These are phyloP conservation scores for Cetoscarus ocellatus DNA, from an alignment of 2,797 vertebrate species.

Conservation along the genomic window DNA sequence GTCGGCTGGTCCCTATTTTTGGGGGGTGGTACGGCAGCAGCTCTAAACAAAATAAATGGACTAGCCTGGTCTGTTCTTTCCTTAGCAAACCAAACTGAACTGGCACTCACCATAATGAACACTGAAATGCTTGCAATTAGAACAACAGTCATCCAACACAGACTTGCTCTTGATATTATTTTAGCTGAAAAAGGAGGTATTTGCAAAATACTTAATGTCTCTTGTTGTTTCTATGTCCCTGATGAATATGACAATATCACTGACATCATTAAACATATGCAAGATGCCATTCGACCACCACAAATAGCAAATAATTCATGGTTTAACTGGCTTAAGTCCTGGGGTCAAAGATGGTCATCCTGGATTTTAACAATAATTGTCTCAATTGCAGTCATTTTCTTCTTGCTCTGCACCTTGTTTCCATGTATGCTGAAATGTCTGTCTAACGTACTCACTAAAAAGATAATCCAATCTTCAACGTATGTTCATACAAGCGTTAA, in stretches of 20 bases:
- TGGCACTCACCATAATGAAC: no score
- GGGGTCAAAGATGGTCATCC: background rate
- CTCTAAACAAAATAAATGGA: no score
- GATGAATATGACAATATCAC: background rate
- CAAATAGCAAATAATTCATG: background rate
- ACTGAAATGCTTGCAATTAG: no score
- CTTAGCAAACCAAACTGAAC: no score
- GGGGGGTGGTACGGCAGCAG: no score
- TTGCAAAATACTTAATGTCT: conserved; percentile 2
- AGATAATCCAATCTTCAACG: background rate
- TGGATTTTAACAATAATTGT: background rate
- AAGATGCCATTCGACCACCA: conserved; percentile 5
- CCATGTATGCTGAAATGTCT: background rate
- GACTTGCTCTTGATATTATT: background rate
- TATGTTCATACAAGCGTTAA: background rate
- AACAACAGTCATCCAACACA: no score
- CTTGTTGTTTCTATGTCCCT: conserved; percentile 2
- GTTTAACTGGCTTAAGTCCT: background rate
- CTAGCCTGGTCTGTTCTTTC: no score
- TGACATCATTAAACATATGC: conserved; percentile 2
- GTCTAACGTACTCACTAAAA: background rate
- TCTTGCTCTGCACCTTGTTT: background rate
- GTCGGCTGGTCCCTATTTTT: no score
- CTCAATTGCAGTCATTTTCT: background rate
- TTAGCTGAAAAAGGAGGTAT: background rate